phyloP scores from a whole-genome alignment of 2,888 invertebrate species.

The Noctua fimbriata region DNA sequence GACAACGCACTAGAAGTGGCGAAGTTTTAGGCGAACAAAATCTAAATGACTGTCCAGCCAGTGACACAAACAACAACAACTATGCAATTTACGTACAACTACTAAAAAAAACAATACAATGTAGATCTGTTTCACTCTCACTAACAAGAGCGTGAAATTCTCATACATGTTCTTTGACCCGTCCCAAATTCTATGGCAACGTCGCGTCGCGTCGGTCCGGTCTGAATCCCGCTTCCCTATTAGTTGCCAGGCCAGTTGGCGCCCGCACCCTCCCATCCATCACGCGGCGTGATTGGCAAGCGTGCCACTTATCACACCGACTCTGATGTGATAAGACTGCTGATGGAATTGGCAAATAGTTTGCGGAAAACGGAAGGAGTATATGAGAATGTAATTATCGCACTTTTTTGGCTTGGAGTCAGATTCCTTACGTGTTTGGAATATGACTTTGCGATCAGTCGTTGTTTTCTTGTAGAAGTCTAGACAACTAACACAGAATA shows the following conservation, averaged over 20 bases:
- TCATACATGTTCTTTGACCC: conserved; percentile 39
- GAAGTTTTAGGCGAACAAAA: background rate
- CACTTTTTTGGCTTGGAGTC: conserved; percentile 38
- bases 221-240: conserved; percentile 42
- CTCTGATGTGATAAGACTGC: conserved; percentile 42
- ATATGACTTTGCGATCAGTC: conserved; percentile 28
- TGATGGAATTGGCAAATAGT: conserved; percentile 57
- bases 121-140: conserved; percentile 22
- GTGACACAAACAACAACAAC: background rate
- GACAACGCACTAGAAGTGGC: background rate
- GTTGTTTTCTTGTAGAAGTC: background rate
- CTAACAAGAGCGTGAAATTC: conserved; percentile 45
- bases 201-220: background rate
- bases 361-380: conserved; percentile 57
- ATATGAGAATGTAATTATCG: conserved; percentile 46
- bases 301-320: conserved; percentile 47
- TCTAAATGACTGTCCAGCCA: background rate
- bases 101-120: background rate
- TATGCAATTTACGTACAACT: background rate
- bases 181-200: conserved; percentile 25
- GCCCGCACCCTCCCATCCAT: conserved; percentile 73
- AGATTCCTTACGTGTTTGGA: conserved; percentile 38
- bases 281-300: conserved; percentile 71
- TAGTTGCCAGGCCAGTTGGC: conserved; percentile 71
- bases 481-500: background rate